These are phyloP conservation scores for Chunga burmeisteri DNA, from an alignment of 2,113 vertebrate species.

Conservation along the genomic window DNA sequence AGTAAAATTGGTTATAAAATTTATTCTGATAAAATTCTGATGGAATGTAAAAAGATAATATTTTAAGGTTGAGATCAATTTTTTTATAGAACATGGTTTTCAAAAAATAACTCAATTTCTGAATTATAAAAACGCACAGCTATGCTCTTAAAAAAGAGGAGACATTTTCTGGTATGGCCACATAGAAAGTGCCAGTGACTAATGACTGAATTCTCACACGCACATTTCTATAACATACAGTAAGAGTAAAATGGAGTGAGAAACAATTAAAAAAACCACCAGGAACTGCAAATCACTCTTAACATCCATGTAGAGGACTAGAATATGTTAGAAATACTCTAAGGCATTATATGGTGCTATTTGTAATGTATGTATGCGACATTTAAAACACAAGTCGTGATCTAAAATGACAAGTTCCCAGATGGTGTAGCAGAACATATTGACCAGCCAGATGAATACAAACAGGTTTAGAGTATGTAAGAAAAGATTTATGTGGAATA, in stretches of 20 bases:
- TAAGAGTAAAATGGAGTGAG: neutral
- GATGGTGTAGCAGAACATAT: neutral
- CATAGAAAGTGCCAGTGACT: neutral
- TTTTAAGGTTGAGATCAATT: neutral
- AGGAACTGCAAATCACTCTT: neutral
- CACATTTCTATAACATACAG: neutral
- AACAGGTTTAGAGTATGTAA: neutral
- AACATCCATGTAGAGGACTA: neutral
- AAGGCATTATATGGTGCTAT: neutral
- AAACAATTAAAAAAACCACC: neutral
- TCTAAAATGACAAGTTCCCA: conserved; percentile 69
- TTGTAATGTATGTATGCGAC: neutral
- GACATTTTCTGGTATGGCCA: neutral
- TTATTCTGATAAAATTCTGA: neutral
- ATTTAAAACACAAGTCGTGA: conserved; percentile 58
- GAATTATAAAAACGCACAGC: neutral
- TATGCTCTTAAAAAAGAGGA: neutral
- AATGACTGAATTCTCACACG: neutral
- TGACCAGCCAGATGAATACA: neutral
- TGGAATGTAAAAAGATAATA: neutral
- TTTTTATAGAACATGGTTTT: neutral
- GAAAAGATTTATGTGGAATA: neutral
- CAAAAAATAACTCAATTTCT: neutral
- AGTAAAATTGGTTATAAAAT: neutral
- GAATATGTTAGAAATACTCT: neutral